A percentile compares a stretch with the other conserved stretches of the same genome.
phyloP scores from a whole-genome alignment of 1,140 invertebrate species.

The Danaus plexippus region DNA sequence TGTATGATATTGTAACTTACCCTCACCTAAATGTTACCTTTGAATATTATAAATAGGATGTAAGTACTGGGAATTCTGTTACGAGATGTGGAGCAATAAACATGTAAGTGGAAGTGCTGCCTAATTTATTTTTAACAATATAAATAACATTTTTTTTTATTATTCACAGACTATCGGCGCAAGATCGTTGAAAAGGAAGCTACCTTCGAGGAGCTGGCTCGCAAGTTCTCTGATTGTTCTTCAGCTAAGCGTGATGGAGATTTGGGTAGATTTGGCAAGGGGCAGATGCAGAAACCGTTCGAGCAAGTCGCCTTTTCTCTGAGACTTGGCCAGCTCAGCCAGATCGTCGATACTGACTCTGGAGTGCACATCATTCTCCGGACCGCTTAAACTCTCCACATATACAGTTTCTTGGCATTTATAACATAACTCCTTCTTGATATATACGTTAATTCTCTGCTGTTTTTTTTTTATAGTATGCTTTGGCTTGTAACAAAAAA shows the following conservation, averaged over 20 bases:
- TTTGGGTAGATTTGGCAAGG: constrained; percentile 89
- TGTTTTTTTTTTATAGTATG: no score
- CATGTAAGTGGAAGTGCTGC: no score
- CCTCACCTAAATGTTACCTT: no score
- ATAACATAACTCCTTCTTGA: no score
- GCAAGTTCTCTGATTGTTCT: constrained; percentile 93
- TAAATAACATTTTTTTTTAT: constrained; percentile 3
- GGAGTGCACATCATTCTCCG: constrained; percentile 95
- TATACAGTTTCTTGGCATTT: no score
- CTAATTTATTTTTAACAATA: no score
- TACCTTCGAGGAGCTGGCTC: constrained; percentile 89
- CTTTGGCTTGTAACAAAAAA: no score
- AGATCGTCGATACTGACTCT: constrained; percentile 92
- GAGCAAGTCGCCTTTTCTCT: constrained; percentile 94
- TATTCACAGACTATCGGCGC: constrained; percentile 78
- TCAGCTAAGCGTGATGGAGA: constrained; percentile 95
- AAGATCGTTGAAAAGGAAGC: constrained; percentile 84
- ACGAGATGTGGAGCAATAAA: no score
- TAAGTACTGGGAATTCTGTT: no score
- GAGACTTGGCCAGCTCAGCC: constrained; percentile 91
- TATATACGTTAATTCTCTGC: no score
- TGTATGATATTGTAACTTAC: no score
- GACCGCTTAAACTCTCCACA: constrained; percentile 77
- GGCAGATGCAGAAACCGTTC: constrained; percentile 95
- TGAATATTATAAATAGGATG: no score